Percentiles rank a stretch among this genome's conserved stretches.
Conservation (phyloP, 2,888 invertebrate species). For the Cremastobaeus sp. region DNA sequence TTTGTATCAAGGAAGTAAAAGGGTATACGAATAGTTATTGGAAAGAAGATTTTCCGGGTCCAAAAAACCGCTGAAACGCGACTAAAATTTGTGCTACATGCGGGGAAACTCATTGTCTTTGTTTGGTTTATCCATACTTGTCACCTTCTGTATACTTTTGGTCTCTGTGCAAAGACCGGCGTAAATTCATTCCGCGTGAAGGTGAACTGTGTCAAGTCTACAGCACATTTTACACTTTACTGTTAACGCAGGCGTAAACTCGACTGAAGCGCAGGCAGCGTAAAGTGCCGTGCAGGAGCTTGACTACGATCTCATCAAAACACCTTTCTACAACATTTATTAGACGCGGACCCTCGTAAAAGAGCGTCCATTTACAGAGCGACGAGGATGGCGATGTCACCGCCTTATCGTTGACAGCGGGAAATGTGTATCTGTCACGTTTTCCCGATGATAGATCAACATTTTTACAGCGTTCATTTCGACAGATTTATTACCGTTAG, state of each 20-base stretch:
- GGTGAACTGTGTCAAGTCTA: constrained; percentile 26
- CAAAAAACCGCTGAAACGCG: no score
- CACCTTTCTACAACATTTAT: constrained; percentile 62
- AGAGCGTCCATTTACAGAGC: constrained; percentile 60
- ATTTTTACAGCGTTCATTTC: constrained; percentile 47
- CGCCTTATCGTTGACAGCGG: constrained; percentile 24
- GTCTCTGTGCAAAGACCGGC: constrained; percentile 1
- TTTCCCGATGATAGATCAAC: constrained; percentile 51
- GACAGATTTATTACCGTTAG: constrained; percentile 44
- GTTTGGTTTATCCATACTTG: constrained; percentile 12
- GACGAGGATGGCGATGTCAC: constrained; percentile 23
- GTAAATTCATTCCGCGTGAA: constrained; percentile 37
- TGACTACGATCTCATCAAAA: constrained; percentile 45
- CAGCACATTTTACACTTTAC: constrained; percentile 20
- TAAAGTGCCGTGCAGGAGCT: constrained; percentile 14
- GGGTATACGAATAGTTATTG: no score
- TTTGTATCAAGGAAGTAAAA: no score
- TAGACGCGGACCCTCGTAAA: constrained; percentile 62
- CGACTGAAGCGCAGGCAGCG: not conserved
- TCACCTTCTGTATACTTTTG: not conserved
- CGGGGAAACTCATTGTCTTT: no score
- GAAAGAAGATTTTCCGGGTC: no score
- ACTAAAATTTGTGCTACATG: no score
- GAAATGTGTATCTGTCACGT: constrained; percentile 35
- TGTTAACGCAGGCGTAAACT: constrained; percentile 33